phyloP scores from a whole-genome alignment of 2,888 invertebrate species.

The Trachelus iudaicus region DNA sequence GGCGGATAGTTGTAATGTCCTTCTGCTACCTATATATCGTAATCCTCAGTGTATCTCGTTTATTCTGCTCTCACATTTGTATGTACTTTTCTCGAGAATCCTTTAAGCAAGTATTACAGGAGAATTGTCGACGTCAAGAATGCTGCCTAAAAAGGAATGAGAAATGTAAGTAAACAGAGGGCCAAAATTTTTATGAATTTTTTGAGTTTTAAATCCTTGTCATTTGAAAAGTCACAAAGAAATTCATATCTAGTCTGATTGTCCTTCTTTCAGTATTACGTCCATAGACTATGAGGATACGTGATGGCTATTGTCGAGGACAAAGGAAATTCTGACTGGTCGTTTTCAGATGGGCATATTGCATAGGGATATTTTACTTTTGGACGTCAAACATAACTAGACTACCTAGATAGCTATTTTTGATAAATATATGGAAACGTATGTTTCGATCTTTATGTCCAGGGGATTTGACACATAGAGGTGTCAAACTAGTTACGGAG shows the following conservation, averaged over 20 bases:
- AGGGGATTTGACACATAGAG: neutral
- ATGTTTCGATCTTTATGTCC: neutral
- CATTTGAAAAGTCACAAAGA: neutral
- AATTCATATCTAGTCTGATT: neutral
- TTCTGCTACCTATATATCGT: neutral
- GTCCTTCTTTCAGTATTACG: no score
- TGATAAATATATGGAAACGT: neutral
- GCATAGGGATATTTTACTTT: neutral
- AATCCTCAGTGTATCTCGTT: neutral
- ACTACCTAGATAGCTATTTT: neutral
- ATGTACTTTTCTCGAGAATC: neutral
- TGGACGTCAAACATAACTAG: neutral
- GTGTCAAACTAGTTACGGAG: slow-evolving; percentile 52
- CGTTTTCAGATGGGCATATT: neutral
- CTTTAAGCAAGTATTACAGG: no score
- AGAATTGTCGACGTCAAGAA: neutral
- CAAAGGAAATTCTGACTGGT: neutral
- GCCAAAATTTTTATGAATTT: neutral
- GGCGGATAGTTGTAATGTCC: slow-evolving; percentile 8
- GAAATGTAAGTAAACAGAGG: neutral
- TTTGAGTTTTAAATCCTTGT: neutral
- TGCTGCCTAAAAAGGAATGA: neutral
- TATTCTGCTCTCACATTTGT: neutral
- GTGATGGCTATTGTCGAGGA: neutral
- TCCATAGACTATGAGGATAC: neutral